Base-by-base conservation (phyloP, 2,113 vertebrate species). In the Redunca redunca region DNA sequence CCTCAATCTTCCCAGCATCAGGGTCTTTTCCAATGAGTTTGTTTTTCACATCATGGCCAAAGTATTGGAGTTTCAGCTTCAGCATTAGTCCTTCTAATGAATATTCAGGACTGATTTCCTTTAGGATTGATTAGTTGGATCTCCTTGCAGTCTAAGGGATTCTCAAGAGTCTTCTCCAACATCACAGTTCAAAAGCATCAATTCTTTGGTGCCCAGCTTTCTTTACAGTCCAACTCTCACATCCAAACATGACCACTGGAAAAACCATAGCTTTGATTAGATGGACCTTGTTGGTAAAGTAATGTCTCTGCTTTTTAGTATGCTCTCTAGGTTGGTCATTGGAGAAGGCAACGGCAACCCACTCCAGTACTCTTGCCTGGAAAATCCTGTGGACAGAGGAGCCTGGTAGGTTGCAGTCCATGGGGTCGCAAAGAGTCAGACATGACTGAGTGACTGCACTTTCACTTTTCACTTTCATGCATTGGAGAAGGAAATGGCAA, bases 341-440 rank as follows among this genome's bases (percentile, higher is more conserved):
- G 1, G 58, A 60, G 58, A 60, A 28, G 5, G 58, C 58, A 60
- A 6, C 14, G 26, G 12, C 58, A 60, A 13, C 26, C 58, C 58
- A 60, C 26, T 60, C 26, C 12, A 60, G 26, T 28, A 28, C 58
- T 60, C 25, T 60, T 60, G 58, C 26, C 58, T 60, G 58, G 26
- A 28, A 60, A 60, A 60, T 28, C 2, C 26, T 2, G 6, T 0
- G 11, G 58, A 0, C 0, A 0, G 58, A 60, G 58, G 58, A 60
- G 12, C 58, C 58, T 28, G 26, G 26, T 60, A 28, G 26, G 26
- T 12, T 60, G 12, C 12, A 28, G 58, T 60, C 12, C 26, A 60
- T 6, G 26, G 58, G 26, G 58, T 60, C 58, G 0, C 11, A 0
- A 60, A 13, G 12, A 60, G 58, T 6, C 5, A 5, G 58, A 28